Evolutionary conservation across 2,888 invertebrate genomes (phyloP), one percentile per base, ranked within the genome.

Genomic region (Trissolcus japonicus): DNA sequence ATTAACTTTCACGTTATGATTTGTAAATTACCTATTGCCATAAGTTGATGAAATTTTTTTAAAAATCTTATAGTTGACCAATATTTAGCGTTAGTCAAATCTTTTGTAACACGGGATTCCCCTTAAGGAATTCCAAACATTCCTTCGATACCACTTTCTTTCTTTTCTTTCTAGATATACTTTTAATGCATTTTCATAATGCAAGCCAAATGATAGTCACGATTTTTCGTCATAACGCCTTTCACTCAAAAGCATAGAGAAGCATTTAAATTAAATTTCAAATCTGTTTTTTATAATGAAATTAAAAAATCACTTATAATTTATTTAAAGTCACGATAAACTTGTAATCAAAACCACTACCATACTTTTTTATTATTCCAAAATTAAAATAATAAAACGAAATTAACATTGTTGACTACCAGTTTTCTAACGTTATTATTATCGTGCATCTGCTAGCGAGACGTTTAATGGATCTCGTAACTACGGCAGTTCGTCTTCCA

Each of bases 101-200:
- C 67, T 48, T 54, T 72, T 76, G 55, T 63, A 72, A 72, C 61
- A 63, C 29, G 35, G 59, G 63, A 76, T 76, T 63, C 67, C 72
- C 63, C 63, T 62, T 29, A 57, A 55, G 55, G 72, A 72, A 76
- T 76, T 53, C 72, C 67, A 54, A 56, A 61, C 67, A 41, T 61
- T 48, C 46, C n/a, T n/a, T n/a, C n/a, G n/a, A 54, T 50, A 35
- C 63, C 67, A 68, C 72, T 77, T 72, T 77, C 72, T 72, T 67
- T 60, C 9, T 2, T 35, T 6, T 25, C 6, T 25, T 25, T 25
- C 25, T 25, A 25, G 25, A 25, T 25, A 25, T 4, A 25, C 25
- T 25, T 25, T 25, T 6, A 25, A 6, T 25, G 6, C 25, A 25
- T 25, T 25, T 25, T 25, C 25, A 25, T 25, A 0, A 25, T 25